Conservation (phyloP, 2,797 vertebrate species). For the Pangasius mekongensis region DNA sequence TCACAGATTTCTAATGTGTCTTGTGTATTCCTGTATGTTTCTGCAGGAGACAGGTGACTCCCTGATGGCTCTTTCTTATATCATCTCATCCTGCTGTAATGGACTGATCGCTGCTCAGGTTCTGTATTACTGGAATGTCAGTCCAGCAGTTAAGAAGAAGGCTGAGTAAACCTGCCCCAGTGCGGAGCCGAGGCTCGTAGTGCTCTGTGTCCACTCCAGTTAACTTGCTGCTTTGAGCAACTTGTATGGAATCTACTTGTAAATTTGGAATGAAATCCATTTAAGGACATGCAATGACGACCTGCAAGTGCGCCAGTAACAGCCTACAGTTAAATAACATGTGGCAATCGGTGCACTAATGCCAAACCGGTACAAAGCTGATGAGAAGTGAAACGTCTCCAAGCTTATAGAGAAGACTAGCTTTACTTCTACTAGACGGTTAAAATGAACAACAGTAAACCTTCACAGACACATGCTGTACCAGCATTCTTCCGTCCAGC, state of each 20-base stretch:
- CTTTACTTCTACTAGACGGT: neutral
- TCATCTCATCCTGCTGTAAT: slow-evolving; percentile 85
- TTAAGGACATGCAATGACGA: neutral
- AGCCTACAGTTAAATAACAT: neutral
- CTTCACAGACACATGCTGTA: slow-evolving; percentile 2
- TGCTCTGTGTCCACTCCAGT: neutral
- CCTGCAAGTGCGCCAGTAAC: neutral
- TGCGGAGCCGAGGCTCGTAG: neutral
- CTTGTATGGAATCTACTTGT: neutral
- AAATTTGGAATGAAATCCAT: slow-evolving; percentile 24
- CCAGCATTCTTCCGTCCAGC: neutral
- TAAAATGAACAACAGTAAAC: slow-evolving; percentile 12
- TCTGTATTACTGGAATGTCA: slow-evolving; percentile 85
- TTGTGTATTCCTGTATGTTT: slow-evolving; percentile 28
- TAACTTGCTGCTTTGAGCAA: slow-evolving; percentile 29
- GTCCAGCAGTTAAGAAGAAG: slow-evolving; percentile 61
- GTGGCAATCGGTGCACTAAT: neutral
- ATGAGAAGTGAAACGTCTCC: neutral
- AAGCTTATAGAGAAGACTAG: neutral
- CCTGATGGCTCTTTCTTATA: slow-evolving; percentile 84
- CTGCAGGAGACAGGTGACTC: slow-evolving; percentile 86
- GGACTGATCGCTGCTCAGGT: slow-evolving; percentile 83
- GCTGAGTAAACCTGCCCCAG: slow-evolving; percentile 53
- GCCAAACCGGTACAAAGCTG: neutral
- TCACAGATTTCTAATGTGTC: neutral